These are phyloP conservation scores for Callipepla californica DNA, from an alignment of 2,113 vertebrate species.

Conservation along the genomic window DNA sequence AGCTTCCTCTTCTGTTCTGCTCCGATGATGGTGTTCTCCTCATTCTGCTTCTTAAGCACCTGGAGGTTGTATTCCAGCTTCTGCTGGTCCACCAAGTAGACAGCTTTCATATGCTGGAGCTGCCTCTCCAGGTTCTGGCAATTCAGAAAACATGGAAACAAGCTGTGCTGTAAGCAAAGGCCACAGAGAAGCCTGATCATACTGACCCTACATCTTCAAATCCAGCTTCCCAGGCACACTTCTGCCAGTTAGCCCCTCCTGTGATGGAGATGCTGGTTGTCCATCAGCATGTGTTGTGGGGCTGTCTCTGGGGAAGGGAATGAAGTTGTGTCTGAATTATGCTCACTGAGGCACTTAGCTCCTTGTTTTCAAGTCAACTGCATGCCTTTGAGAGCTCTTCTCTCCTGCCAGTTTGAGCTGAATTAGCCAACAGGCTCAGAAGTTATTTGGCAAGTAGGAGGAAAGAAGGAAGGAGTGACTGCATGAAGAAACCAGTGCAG, in stretches of 20 bases:
- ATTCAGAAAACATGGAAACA: neutral
- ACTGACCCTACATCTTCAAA: neutral
- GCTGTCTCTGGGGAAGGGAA: neutral
- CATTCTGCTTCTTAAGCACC: constrained; percentile 79
- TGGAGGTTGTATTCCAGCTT: constrained; percentile 84
- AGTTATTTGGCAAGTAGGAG: neutral
- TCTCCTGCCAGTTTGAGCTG: neutral
- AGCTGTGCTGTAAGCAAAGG: neutral
- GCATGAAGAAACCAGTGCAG: neutral
- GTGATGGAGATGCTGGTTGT: neutral
- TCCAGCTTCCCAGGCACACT: neutral
- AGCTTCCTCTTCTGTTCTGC: constrained; percentile 79
- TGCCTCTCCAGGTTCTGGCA: constrained; percentile 80
- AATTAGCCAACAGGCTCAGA: neutral
- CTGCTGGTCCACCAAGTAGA: constrained; percentile 81
- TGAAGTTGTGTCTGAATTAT: neutral
- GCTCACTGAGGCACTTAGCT: neutral
- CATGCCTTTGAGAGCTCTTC: neutral
- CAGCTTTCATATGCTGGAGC: constrained; percentile 77
- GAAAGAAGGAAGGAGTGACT: neutral
- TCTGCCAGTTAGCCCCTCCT: neutral
- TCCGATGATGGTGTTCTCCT: constrained; percentile 73
- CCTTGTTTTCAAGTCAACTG: neutral
- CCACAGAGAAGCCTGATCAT: neutral
- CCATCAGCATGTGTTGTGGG: rapidly evolving